Base-by-base conservation (phyloP, 1,140 invertebrate species). In the Camponotus floridanus region DNA sequence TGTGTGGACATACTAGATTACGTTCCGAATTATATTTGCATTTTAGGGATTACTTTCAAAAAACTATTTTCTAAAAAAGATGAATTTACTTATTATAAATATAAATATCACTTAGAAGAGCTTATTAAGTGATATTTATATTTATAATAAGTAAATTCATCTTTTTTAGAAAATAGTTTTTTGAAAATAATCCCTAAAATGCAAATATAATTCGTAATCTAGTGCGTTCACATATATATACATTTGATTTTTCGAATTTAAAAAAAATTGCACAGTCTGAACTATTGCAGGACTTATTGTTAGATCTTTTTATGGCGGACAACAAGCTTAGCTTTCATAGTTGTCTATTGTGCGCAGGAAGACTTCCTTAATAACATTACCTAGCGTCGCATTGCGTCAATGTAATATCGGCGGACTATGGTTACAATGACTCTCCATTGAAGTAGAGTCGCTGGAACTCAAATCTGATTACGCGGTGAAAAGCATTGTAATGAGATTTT, bases 301-400 rank as follows among this genome's bases (percentile, higher is more conserved):
- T 26, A 26, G 26, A 26, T 1, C 39, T 48, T 71, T 81, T 45
- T 73, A 26, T 33, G 55, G 11, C 26, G n/a, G 26, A 61, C 73
- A 80, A 73, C 55, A 71, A 81, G 36, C 67, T 71, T 81, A 70
- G 36, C 62, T 79, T 55, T 68, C 62, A 68, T 67, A 36, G 62
- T 18, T 71, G 65, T 33, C 79, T 33, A 61, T 81, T 81, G 39
- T 81, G 15, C 7, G 11, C 9, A 21, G 33, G 67, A 31, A 73
- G 39, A 42, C 31, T 81, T 55, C 65, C 64, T 68, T 81, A 81
- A 81, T 81, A 36, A 61, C 39, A 81, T 81, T 81, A 81, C 21
- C 67, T 45, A 48, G 11, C 67, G 78, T 81, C 78, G 79, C 79
- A 81, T 73, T 81, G 79, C 79, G 67, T 81, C 79, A 73, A 59